Evolutionary conservation across 2,888 invertebrate species (phyloP), one percentile per base, ranked within the genome.

Genomic region (Stenotaenia linearis): DNA sequence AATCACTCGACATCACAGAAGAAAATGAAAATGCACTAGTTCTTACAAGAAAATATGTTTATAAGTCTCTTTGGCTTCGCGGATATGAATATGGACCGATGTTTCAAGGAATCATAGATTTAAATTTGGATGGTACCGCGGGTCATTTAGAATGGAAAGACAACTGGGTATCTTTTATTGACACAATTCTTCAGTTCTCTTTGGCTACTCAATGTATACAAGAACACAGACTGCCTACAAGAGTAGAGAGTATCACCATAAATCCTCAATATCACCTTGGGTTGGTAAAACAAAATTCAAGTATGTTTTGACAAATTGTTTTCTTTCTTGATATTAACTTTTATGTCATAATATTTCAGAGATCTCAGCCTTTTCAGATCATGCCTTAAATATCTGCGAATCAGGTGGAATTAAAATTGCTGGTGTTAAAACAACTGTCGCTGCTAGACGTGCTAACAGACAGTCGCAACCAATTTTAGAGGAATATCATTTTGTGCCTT

Each of bases 101-200:
- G 3, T 83, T 82, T 79, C 80, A 81, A 80, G 86, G 86, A 18
- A 86, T 87, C 21, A 74, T 83, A 4, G 82, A 82, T 6, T 83
- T 84, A 2, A 83, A 83, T 28, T 25, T 77, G 40, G 5, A 45
- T 50, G 77, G 77, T 10, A 75, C 37, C 21, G 2, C 4, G 3
- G 77, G 77, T 15, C 9, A 77, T 18, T 25, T 77, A 7, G 23
- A 77, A 45, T 77, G 77, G 77, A 45, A 40, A 23, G 15, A 25
- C 12, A 40, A 77, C 6, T 77, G 77, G 77, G 25, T 77, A 4
- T 23, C 77, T 18, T 77, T 40, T 10, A 23, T 77, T 0, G 77
- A 77, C 40, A 45, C 37, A 37, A 77, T 77, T 21, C 1, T 77
- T n/a, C 77, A 77, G 28, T 77, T 77, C 15, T 77, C 15, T 5